phyloP scores from a whole-genome alignment of 2,113 vertebrate genomes.

The Microcebus tavaratra region DNA sequence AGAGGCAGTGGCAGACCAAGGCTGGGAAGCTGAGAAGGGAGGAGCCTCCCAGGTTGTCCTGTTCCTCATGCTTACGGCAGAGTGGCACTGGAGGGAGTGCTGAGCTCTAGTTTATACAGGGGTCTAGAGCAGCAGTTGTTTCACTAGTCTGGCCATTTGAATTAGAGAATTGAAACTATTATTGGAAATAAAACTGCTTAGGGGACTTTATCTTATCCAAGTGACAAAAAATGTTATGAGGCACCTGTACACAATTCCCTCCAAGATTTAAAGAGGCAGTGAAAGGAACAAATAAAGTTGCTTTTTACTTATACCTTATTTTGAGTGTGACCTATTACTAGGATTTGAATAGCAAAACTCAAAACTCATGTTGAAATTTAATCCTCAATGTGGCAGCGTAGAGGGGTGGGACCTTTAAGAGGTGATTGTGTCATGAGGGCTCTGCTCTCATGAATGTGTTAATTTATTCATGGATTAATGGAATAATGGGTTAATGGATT shows the following conservation, averaged over 20 bases:
- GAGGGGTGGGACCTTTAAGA: background rate
- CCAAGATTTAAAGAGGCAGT: background rate
- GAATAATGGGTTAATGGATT: background rate
- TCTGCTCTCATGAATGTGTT: background rate
- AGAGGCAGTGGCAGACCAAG: background rate
- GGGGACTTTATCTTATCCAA: background rate
- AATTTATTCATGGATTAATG: background rate
- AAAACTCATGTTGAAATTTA: background rate
- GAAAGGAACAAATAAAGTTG: conserved; percentile 23
- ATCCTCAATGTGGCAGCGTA: background rate
- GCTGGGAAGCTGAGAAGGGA: background rate
- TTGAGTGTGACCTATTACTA: background rate
- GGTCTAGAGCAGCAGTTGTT: background rate
- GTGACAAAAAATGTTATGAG: background rate
- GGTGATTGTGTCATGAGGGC: background rate
- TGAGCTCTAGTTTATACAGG: background rate
- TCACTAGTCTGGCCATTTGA: background rate
- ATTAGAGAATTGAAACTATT: conserved; percentile 38
- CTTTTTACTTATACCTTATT: background rate
- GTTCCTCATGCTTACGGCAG: background rate
- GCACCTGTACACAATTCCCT: background rate
- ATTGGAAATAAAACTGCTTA: conserved; percentile 26
- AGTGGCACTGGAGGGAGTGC: background rate
- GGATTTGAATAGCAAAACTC: background rate
- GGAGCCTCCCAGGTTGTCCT: background rate